These are phyloP conservation scores for Coelopa frigida DNA, from an alignment of 1,140 invertebrate species.

Conservation along the genomic window DNA sequence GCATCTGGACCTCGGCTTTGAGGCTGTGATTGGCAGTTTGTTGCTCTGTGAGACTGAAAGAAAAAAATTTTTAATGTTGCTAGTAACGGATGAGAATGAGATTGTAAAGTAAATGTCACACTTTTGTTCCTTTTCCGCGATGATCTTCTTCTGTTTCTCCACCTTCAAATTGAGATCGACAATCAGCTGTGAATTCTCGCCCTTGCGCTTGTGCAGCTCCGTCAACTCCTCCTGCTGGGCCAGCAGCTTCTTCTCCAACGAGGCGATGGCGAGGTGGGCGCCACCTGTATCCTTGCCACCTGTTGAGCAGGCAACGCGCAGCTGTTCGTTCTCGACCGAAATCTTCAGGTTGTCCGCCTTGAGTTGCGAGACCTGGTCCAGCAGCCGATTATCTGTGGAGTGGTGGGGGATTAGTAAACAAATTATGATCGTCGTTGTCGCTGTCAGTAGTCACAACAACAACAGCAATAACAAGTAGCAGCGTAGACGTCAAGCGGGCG, in stretches of 20 bases:
- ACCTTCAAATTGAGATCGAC: constrained; percentile 81
- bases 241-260: constrained; percentile 77
- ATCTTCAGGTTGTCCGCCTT: constrained; percentile 77
- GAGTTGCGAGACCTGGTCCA: constrained; percentile 71
- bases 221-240: constrained; percentile 87
- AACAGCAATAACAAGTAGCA: background rate
- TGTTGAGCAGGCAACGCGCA: constrained; percentile 49
- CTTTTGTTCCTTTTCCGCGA: constrained; percentile 66
- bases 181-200: constrained; percentile 89
- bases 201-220: constrained; percentile 76
- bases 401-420: no score
- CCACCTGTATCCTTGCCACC: constrained; percentile 23
- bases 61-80: constrained; percentile 1
- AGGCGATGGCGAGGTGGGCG: constrained; percentile 45
- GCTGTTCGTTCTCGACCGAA: constrained; percentile 74
- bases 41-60: constrained; percentile 64
- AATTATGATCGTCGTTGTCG: background rate
- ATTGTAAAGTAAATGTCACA: constrained; percentile 32
- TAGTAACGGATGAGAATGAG: background rate
- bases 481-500: background rate
- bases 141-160: constrained; percentile 75
- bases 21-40: constrained; percentile 57
- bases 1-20: constrained; percentile 58
- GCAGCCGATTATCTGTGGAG: constrained; percentile 77
- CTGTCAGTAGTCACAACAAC: background rate